These are phyloP conservation scores for Portunus trituberculatus DNA, from an alignment of 1,140 invertebrate genomes.

Conservation along the genomic window DNA sequence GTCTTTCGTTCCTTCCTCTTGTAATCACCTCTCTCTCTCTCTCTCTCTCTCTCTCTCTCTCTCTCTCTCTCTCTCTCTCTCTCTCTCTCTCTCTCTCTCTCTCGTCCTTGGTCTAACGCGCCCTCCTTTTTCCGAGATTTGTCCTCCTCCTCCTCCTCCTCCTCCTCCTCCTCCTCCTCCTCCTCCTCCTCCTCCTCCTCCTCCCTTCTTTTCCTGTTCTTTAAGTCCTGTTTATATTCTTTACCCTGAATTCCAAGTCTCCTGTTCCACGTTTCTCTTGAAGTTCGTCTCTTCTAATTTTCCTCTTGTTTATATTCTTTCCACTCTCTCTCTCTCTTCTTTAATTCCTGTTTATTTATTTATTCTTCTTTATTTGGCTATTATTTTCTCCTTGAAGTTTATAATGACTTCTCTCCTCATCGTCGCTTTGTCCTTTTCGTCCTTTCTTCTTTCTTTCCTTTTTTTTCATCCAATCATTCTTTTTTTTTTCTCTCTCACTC, in stretches of 20 bases:
- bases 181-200: neutral
- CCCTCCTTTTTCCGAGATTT: neutral
- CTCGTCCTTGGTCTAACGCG: neutral
- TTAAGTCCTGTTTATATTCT: neutral
- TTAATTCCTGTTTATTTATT: neutral
- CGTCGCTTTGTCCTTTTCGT: neutral
- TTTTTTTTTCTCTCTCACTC: neutral
- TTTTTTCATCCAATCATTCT: neutral
- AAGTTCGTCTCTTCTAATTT: neutral
- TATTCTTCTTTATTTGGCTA: neutral
- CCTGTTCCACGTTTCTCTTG: neutral
- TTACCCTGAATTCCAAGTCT: neutral
- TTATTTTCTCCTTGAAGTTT: neutral
- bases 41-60: constrained; percentile 16
- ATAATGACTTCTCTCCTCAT: neutral
- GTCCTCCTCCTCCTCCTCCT: neutral
- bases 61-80: neutral
- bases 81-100: neutral
- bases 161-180: neutral
- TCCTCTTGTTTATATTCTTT: neutral
- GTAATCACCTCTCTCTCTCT: neutral
- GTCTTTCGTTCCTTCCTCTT: too few relatives aligned
- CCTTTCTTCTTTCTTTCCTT: neutral
- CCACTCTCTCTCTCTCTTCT: neutral
- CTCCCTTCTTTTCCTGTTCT: neutral